A percentile compares a stretch with the other conserved stretches of the same genome.
These are phyloP conservation scores for Oithona nana DNA, from an alignment of 2,888 invertebrate genomes.

Conservation along the genomic window DNA sequence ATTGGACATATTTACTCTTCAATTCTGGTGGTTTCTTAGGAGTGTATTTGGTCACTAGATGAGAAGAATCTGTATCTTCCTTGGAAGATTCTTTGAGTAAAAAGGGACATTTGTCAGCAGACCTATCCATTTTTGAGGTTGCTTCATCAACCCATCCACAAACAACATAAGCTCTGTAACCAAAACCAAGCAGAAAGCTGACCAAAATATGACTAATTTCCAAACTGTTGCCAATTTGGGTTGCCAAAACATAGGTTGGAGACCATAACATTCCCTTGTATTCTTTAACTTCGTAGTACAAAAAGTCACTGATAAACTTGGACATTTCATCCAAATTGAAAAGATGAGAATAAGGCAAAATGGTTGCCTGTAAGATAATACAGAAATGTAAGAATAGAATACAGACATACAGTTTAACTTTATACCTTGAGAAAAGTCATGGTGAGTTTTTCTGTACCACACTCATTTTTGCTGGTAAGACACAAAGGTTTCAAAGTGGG, in stretches of 20 bases:
- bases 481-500: not conserved
- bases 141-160: constrained; percentile 7
- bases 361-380: constrained; percentile 1
- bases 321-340: constrained; percentile 1
- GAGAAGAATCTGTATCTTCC: not conserved
- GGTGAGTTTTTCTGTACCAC: constrained; percentile 1
- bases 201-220: constrained; percentile 2
- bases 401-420: not conserved
- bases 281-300: not conserved
- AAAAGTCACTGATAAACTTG: constrained; percentile 7
- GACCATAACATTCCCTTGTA: not conserved
- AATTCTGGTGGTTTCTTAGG: not conserved
- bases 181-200: constrained; percentile 1
- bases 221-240: constrained; percentile 4
- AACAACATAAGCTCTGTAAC: constrained; percentile 7
- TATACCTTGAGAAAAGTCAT: constrained; percentile 6
- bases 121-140: not conserved
- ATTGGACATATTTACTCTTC: not conserved
- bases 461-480: constrained; percentile 4
- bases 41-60: not conserved
- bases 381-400: not conserved
- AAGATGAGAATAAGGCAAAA: constrained; percentile 9
- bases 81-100: not conserved
- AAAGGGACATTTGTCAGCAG: not conserved
- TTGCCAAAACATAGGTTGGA: not conserved